Percentiles rank a stretch among this genome's conserved stretches.
Evolutionary conservation across 2,888 invertebrate genomes (phyloP).

Genomic region (Pollenia amentaria): DNA sequence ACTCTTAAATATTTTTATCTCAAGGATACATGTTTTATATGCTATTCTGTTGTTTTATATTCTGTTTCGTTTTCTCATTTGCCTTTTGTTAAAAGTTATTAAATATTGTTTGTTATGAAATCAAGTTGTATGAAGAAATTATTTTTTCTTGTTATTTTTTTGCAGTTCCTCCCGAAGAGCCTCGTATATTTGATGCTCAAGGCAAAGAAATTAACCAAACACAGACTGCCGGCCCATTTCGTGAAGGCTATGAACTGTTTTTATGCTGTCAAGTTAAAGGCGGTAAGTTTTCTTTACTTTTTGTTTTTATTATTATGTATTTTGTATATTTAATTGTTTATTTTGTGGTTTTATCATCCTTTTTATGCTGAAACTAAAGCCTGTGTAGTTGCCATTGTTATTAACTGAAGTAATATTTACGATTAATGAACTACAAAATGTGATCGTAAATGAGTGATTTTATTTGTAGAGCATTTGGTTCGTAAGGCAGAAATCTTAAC

Average conservation of each 20-base stretch:
- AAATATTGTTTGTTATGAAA: constrained; percentile 26
- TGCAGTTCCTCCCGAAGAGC: constrained; percentile 91
- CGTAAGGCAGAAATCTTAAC: no score
- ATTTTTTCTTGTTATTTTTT: constrained; percentile 59
- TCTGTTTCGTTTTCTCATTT: constrained; percentile 18
- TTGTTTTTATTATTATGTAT: background rate
- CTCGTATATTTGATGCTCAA: constrained; percentile 92
- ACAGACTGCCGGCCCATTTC: constrained; percentile 90
- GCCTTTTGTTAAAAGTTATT: constrained; percentile 23
- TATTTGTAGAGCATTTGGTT: background rate
- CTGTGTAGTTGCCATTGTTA: background rate
- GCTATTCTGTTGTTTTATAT: background rate
- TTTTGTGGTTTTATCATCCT: background rate
- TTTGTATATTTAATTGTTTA: background rate
- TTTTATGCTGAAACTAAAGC: background rate
- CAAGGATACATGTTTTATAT: constrained; percentile 21
- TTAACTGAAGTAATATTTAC: background rate
- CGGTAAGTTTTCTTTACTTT: constrained; percentile 86
- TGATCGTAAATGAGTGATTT: constrained; percentile 7
- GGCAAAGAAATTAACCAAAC: constrained; percentile 90
- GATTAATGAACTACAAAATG: constrained; percentile 24
- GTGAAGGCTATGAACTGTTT: constrained; percentile 93
- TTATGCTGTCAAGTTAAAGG: constrained; percentile 94
- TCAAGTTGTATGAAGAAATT: constrained; percentile 10
- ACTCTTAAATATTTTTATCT: background rate